Evolutionary conservation across 2,888 invertebrate species (phyloP), one percentile per base, ranked within the genome.

Genomic region (Abrostola triplasia): DNA sequence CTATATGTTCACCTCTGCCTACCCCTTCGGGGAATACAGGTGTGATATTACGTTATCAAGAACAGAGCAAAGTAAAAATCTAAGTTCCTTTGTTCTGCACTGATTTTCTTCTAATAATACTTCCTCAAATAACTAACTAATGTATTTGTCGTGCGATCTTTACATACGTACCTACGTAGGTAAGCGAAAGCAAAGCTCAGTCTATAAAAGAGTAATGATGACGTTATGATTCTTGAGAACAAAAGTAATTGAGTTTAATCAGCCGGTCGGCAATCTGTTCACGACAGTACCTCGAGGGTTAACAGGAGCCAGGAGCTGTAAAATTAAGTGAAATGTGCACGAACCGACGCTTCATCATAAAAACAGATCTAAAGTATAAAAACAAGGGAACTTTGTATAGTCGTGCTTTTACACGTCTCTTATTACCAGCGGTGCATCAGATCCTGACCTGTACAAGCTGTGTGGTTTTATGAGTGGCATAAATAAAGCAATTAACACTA

Each of bases 401-500:
- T 67, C 84, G 78, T 81, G 78, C 71, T 78, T 82, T 82, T 81
- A 83, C 79, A 82, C 80, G 69, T 64, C 60, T 53, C 77, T 76
- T 83, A 84, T 82, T 84, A 84, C 84, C 77, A 24, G 35, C 54
- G 70, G 57, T 66, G 69, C 67, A 76, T 71, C 76, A 79, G 64
- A 66, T 73, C 56, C 66, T 24, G 24, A 24, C 44, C 79, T 82
- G 82, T 81, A 73, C 85, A 86, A 87, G 85, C 82, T 78, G 77
- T 80, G 80, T 80, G 80, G 79, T 83, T 86, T 82, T 84, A 85
- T 83, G 64, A 76, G 81, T 73, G 63, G 76, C 64, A 80, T 83
- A 83, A 85, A 84, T 85, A 81, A 80, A 81, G 79, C 83, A 84
- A 85, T 88, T 85, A 88, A 82, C 83, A 81, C 81, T 64, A 69